Evolutionary conservation across 2,797 vertebrate species (phyloP), one percentile per base, ranked within the genome.

Genomic region (Molothrus aeneus): DNA sequence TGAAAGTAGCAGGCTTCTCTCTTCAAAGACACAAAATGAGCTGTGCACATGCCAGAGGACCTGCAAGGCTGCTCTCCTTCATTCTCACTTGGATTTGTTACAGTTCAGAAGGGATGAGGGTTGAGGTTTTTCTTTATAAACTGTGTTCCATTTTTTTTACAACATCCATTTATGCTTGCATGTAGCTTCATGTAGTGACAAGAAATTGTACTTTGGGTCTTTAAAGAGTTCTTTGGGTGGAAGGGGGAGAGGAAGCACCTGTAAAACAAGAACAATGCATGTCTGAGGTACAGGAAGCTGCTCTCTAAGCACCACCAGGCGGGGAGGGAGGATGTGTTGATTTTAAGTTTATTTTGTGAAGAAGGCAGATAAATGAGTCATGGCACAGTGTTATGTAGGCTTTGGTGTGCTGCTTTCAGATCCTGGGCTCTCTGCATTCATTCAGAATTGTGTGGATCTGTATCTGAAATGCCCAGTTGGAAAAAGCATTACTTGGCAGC

Each of bases 211-310:
- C 89, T 94, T 90, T 91, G 57, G 34, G 72, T 83, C 66, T 92
- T 80, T 77, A 85, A 82, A 92, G 82, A 60, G 73, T 92, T 92
- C 66, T 92, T 90, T 83, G 94, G 81, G 84, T 95, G 90, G 92
- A 77, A 89, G 64, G 97, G 86, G 97, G 95, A 94, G 88, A 98
- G 99, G 98, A 99, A 99, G 96, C 99, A 99, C 98, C 99, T 99
- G 98, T 95, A 87, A 92, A 96, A 94, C 95, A 97, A 91, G 94
- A 97, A 99, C 98, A 99, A 99, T 99, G 95, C 96, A 56, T 94
- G 83, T 90, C 98, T 98, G 98, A 97, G 94, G 95, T 97, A 97
- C 98, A 98, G 98, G 98, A 99, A 99, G 93, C 93, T 20, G 90
- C 97, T 98, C 97, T 96, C 84, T 91, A 94, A 94, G 80, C 90